Evolutionary conservation across 2,797 vertebrate genomes (phyloP), one percentile per base, ranked within the genome.

Genomic region (Microctenopoma lineatum): DNA sequence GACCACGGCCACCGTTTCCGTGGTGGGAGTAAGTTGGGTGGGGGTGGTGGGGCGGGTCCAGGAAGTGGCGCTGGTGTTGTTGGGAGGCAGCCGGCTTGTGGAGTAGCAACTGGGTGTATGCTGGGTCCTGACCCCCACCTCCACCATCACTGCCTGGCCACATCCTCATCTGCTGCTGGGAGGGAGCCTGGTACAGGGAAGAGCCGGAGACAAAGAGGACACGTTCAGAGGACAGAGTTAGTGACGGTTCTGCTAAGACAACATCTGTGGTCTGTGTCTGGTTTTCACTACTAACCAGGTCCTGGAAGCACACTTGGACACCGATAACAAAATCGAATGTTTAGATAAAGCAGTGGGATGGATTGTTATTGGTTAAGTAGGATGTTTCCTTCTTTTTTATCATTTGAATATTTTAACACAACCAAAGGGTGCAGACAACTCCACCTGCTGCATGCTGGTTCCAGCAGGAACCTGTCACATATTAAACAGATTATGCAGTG

Each of bases 141-240:
- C 95, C 95, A 78, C 94, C 92, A 80, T 96, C 96, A 57, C 95
- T 95, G 74, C 95, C 94, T n/a, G 95, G 95, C 96, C 96, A 97
- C 87, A 96, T 95, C 84, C 95, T 95, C 90, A 96, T 93, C 87
- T 95, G 96, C 92, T 96, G 96, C 83, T 96, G 95, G 73, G 95
- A 94, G 65, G 94, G 96, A 85, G 95, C 94, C 96, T 97, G 60
- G 2, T 1, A 16, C 26, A 16, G 10, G 39, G 36, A 38, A 7
- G 7, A 5, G 9, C 0, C 9, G 10, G 13, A 44, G 32, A 54
- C 41, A 63, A 16, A 54, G 12, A 46, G 41, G 58, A 67, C 2
- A 12, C 12, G 6, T 36, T 21, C 34, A 65, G 4, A 38, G 36
- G 36, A 27, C 29, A 29, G 56, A 7, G 4, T 7, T 18, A n/a